Conservation (phyloP, 2,888 invertebrate species). For the Eupithecia subfuscata region DNA sequence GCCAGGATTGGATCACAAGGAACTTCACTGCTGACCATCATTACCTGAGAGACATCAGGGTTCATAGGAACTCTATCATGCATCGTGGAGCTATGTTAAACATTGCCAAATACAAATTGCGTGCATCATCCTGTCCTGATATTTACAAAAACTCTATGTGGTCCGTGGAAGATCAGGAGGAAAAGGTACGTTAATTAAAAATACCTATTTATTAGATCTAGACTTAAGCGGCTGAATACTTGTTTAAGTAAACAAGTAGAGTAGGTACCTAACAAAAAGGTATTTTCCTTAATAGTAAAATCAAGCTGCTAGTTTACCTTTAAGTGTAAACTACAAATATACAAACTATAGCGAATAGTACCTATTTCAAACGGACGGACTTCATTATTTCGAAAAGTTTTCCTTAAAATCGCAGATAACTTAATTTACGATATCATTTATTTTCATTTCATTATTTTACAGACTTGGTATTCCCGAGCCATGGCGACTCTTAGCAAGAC, state of each 20-base stretch:
- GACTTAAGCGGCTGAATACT: not conserved
- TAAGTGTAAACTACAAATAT: not conserved
- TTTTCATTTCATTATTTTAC: constrained; percentile 55
- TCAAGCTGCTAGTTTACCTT: not conserved
- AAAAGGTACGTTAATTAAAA: constrained; percentile 66
- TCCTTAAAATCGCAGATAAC: not conserved
- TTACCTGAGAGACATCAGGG: constrained; percentile 87
- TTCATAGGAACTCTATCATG: constrained; percentile 93
- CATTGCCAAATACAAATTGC: constrained; percentile 91
- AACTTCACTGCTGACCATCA: constrained; percentile 85
- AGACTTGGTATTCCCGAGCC: constrained; percentile 90
- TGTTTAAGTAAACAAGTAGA: not conserved
- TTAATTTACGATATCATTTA: not conserved
- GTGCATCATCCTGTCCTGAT: constrained; percentile 97
- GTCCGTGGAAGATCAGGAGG: constrained; percentile 89
- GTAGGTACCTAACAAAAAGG: not conserved
- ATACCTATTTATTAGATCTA: not conserved
- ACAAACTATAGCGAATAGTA: not conserved
- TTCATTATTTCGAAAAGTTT: not conserved
- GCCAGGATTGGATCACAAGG: constrained; percentile 75
- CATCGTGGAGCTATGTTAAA: constrained; percentile 94
- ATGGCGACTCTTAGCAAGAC: constrained; percentile 87
- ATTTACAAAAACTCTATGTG: constrained; percentile 95
- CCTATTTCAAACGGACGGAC: not conserved
- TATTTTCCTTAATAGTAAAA: not conserved